Conservation (phyloP, 23 tunicate species). For the Diplosoma virens region DNA sequence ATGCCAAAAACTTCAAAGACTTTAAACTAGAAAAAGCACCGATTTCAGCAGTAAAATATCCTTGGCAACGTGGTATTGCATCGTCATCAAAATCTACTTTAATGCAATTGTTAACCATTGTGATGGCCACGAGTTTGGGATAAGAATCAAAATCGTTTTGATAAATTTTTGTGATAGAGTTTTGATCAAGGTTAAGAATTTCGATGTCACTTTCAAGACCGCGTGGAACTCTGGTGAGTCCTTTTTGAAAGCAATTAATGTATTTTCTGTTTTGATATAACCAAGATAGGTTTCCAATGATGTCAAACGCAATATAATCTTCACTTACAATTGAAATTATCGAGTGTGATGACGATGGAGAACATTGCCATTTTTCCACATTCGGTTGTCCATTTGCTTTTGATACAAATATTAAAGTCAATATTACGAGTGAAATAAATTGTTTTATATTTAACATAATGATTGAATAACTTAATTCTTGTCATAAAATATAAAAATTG, state of each 20-base stretch:
- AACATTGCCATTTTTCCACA: too few species aligned
- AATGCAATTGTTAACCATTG: background rate
- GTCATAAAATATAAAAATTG: too few species aligned
- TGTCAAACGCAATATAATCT: too few species aligned
- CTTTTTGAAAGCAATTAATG: conserved; percentile 5
- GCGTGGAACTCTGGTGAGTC: background rate
- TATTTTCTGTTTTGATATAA: background rate
- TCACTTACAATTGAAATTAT: too few species aligned
- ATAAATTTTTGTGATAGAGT: conserved; percentile 1
- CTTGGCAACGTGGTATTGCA: background rate
- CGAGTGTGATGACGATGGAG: too few species aligned
- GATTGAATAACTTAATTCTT: too few species aligned
- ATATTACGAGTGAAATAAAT: too few species aligned
- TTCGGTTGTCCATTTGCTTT: too few species aligned
- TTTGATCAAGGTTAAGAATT: background rate
- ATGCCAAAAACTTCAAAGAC: background rate
- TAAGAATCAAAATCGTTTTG: conserved; percentile 2
- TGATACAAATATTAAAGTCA: too few species aligned
- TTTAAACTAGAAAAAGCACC: background rate
- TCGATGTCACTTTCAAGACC: background rate
- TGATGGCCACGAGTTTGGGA: background rate
- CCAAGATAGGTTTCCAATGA: background rate
- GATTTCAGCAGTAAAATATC: background rate
- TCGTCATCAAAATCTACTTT: background rate
- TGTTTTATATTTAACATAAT: too few species aligned